Base-by-base conservation (phyloP, 2,113 vertebrate species). In the Crypturellus undulatus region DNA sequence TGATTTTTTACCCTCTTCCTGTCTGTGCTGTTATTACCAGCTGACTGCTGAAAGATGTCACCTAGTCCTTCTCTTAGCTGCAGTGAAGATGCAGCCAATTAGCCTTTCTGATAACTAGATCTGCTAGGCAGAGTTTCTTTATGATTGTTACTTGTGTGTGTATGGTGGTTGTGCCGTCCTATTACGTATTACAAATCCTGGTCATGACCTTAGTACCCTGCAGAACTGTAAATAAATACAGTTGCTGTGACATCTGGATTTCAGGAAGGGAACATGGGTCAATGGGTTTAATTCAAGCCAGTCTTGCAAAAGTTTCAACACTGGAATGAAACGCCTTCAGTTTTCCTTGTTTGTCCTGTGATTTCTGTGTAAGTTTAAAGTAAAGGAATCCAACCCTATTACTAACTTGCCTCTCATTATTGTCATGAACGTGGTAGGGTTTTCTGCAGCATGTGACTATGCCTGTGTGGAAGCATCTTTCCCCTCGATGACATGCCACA, bases 331-430 rank as follows among this genome's bases (percentile, higher is more conserved):
- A 49, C 8, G 8, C 5, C 59, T 58, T 2, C 13, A 25, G 17
- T 69, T 88, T 72, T 73, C 30, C 3, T 82, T 28, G 6, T 32
- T 80, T 86, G 26, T 4, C 52, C 12, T n/a, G 8, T 54, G 21
- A 36, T 63, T 73, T 83, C 19, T 51, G 40, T 12, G 10, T 24
- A 83, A 59, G 14, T 28, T 15, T 34, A 25, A 2, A 11, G 3
- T 51, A 68, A 8, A 22, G 70, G n/a, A 10, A 67, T 75, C 42
- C 19, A 87, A 11, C 2, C 4, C 30, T 78, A 5, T 56, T 78
- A 40, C 22, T 38, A 3, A 7, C 2, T 3, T 68, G 13, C 6
- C 16, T 72, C 2, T 0, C 0, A 0, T 64, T 59, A 64, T 6
- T 84, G 17, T 6, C 9, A 65, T 20, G 18, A 40, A 76, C 6